phyloP scores from a whole-genome alignment of 2,797 vertebrate genomes.

The Oceanodroma leucorhoa region DNA sequence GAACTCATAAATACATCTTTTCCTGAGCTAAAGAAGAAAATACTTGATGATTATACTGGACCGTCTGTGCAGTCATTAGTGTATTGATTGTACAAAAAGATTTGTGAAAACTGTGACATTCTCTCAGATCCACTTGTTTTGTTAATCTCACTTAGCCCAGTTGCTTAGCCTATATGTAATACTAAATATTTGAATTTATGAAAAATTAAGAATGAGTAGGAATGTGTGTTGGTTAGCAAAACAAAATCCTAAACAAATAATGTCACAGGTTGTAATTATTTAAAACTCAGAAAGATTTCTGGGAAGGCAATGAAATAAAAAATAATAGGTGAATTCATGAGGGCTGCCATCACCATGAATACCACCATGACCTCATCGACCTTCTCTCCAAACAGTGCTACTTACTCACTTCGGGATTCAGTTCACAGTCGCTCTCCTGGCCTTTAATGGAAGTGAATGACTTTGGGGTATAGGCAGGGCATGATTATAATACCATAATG shows the following conservation, averaged over 20 bases:
- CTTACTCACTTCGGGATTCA: conserved; percentile 41
- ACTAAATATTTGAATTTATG: neutral
- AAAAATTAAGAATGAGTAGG: neutral
- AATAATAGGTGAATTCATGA: conserved; percentile 47
- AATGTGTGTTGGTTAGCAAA: neutral
- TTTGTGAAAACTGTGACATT: neutral
- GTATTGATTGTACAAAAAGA: neutral
- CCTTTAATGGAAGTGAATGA: conserved; percentile 56
- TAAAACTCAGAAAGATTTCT: conserved; percentile 29
- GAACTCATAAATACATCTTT: neutral
- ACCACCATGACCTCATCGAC: conserved; percentile 30
- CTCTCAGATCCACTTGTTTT: neutral
- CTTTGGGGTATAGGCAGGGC: conserved; percentile 54
- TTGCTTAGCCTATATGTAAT: neutral
- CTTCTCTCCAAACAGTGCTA: conserved; percentile 47
- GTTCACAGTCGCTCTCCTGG: conserved; percentile 35
- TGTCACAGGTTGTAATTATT: conserved; percentile 26
- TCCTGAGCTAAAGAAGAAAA: neutral
- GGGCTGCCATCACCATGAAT: conserved; percentile 33
- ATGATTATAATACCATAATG: conserved; percentile 67
- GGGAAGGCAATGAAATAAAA: conserved; percentile 32
- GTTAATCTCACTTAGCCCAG: neutral
- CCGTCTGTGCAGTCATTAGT: neutral
- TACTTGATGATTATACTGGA: neutral
- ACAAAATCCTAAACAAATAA: conserved; percentile 39